These are phyloP conservation scores for Marronus borbonicus DNA, from an alignment of 2,888 invertebrate species.

Conservation along the genomic window DNA sequence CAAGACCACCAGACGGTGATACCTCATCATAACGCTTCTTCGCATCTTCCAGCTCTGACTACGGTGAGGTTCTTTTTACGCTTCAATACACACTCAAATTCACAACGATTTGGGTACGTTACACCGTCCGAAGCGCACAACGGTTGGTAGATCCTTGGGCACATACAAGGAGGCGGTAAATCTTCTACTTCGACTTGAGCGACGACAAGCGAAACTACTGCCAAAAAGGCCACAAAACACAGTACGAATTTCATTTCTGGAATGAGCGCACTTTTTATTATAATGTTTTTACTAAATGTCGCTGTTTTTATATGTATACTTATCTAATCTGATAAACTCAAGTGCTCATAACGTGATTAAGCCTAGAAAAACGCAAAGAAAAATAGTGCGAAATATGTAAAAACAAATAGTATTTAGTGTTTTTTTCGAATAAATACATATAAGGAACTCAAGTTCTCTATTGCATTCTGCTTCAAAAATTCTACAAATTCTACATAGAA, in stretches of 20 bases:
- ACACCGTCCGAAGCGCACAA: conserved; percentile 55
- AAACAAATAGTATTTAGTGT: no score
- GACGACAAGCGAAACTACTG: not conserved
- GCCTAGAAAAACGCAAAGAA: not conserved
- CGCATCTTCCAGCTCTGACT: conserved; percentile 38
- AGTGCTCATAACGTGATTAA: not conserved
- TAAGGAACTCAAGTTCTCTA: no score
- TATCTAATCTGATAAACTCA: conserved; percentile 17
- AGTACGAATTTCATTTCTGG: conserved; percentile 17
- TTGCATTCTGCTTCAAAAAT: no score
- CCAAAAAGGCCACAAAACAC: conserved; percentile 9
- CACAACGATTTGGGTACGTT: conserved; percentile 55
- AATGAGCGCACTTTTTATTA: not conserved
- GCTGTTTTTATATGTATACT: not conserved
- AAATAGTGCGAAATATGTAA: not conserved
- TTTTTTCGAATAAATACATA: no score
- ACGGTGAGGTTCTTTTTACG: conserved; percentile 35
- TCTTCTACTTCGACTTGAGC: conserved; percentile 36
- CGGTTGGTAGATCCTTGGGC: conserved; percentile 54
- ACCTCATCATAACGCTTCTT: not conserved
- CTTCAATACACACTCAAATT: conserved; percentile 55
- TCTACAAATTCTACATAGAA: no score
- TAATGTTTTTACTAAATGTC: not conserved
- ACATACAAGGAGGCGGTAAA: conserved; percentile 46
- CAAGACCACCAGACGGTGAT: no score